Conservation (phyloP, 2,888 invertebrate species). For the Eupithecia abbreviata region DNA sequence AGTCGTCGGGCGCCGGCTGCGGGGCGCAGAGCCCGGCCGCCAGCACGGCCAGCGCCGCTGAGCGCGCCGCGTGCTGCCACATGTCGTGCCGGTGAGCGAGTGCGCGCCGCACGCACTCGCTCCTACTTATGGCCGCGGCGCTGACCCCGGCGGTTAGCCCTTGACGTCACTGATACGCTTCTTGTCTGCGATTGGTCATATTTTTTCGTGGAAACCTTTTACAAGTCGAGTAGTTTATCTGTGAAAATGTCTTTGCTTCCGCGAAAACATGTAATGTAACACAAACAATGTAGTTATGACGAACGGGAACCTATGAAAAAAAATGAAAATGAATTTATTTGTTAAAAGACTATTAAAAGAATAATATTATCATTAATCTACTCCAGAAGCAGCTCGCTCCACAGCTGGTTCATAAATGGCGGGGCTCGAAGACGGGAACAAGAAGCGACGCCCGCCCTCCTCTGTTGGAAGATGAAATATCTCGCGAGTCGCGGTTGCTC, state of each 20-base stretch:
- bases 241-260: not conserved
- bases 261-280: too few species aligned
- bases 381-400: not conserved
- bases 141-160: slow-evolving; percentile 40
- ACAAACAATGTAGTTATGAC: not conserved
- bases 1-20: not conserved
- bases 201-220: slow-evolving; percentile 6
- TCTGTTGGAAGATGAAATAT: too few species aligned
- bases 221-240: not conserved
- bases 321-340: too few species aligned
- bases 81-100: slow-evolving; percentile 22
- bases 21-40: slow-evolving; percentile 14
- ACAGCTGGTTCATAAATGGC: too few species aligned
- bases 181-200: slow-evolving; percentile 23
- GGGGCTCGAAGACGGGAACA: too few species aligned
- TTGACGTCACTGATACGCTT: slow-evolving; percentile 42
- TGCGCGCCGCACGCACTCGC: slow-evolving; percentile 16
- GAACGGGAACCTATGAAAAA: not conserved
- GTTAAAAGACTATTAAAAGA: not conserved
- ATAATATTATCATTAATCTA: slow-evolving; percentile 3
- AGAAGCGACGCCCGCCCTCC: too few species aligned
- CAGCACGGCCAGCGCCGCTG: slow-evolving; percentile 27
- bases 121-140: slow-evolving; percentile 12
- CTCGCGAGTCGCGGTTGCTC: too few species aligned
- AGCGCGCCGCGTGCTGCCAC: slow-evolving; percentile 19